These are phyloP conservation scores for Drosophila gaucha DNA, from an alignment of 2,888 invertebrate genomes.

Conservation along the genomic window DNA sequence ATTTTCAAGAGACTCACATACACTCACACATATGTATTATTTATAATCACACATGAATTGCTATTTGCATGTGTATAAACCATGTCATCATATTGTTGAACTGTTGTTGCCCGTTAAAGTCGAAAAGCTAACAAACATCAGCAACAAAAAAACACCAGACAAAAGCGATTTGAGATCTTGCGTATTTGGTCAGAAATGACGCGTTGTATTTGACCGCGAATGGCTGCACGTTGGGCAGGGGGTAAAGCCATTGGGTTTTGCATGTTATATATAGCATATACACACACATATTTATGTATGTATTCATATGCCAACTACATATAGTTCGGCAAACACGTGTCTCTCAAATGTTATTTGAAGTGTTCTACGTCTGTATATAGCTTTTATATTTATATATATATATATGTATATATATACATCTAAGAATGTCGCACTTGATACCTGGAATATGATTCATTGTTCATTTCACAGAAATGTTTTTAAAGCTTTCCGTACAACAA, in stretches of 20 bases:
- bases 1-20: conserved; percentile 45
- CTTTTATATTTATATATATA: not conserved
- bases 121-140: conserved; percentile 20
- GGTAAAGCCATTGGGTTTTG: conserved; percentile 28
- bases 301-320: not conserved
- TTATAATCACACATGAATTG: conserved; percentile 13
- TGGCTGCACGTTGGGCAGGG: conserved; percentile 35
- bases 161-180: conserved; percentile 24
- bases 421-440: conserved; percentile 1
- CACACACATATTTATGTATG: not conserved
- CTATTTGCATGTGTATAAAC: conserved; percentile 14
- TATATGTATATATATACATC: not conserved
- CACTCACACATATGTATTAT: conserved; percentile 21
- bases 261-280: no score
- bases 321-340: conserved; percentile 57
- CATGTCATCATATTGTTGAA: conserved; percentile 65
- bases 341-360: conserved; percentile 45
- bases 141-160: conserved; percentile 12
- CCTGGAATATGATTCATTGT: conserved; percentile 61
- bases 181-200: conserved; percentile 50
- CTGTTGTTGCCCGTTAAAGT: conserved; percentile 43
- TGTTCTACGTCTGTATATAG: conserved; percentile 13
- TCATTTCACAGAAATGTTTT: conserved; percentile 34
- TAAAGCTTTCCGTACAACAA: conserved; percentile 56
- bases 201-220: conserved; percentile 51